Evolutionary conservation across 2,797 vertebrate genomes (phyloP), one percentile per base, ranked within the genome.

Genomic region (Gobio occitaniae): DNA sequence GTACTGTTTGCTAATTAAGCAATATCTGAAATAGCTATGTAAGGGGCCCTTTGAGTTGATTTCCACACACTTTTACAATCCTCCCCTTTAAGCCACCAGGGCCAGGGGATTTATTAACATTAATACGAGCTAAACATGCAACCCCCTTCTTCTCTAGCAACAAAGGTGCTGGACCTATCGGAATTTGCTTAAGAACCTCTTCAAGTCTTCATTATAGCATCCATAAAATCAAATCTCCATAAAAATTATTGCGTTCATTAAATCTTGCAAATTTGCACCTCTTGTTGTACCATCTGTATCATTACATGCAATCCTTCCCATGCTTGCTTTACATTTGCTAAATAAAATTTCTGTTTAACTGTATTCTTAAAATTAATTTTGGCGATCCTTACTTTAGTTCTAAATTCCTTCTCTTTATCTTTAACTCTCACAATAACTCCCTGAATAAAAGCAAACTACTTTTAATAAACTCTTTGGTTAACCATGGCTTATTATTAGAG

Each of bases 401-500:
- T 68, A 21, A 68, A 38, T 3, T 17, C 16, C 16, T 68, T 19
- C 7, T 68, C 32, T 68, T 68, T 68, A 7, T 66, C 32, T 41
- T 10, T 41, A 38, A 11, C 66, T 19, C 17, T 5, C 36, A 41
- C 36, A 69, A 11, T 69, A 32, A 21, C 66, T 41, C 66, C 16
- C 36, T 69, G 4, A 65, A 65, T 65, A 65, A 65, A 65, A 65
- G 12, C 12, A 65, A 32, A 65, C 25, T 29, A 29, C 3, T 63
- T 29, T 63, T 29, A 25, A 25, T 25, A 25, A 25, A 25, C 36
- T 19, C 17, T 41, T 38, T 56, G 19, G 66, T 38, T 41, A 68
- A 41, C 16, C 36, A 69, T 17, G 36, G 36, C 36, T 38, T 69
- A 69, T 21, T 88, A 87, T 54, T 54, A 78, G 65, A 56, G 19